Evolutionary conservation across 1,140 invertebrate genomes (phyloP).

Genomic region (Drosophila ananassae): DNA sequence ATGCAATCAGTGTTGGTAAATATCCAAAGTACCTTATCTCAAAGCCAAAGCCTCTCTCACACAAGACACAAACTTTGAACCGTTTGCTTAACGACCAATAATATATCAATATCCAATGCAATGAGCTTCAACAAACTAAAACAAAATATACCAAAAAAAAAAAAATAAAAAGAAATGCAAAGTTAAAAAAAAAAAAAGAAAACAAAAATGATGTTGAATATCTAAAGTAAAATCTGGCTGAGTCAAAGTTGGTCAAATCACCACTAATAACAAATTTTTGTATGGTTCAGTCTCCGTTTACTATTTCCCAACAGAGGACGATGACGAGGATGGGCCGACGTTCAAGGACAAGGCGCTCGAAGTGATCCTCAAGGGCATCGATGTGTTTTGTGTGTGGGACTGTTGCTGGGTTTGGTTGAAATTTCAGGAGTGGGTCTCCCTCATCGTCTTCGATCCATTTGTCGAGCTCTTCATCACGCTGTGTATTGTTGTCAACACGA

Average conservation of each 20-base stretch:
- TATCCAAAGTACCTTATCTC: conserved; percentile 8
- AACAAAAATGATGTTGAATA: conserved; percentile 17
- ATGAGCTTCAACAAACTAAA: conserved; percentile 62
- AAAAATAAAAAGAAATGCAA: conserved; percentile 10
- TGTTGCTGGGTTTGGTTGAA: conserved; percentile 96
- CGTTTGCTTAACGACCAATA: conserved; percentile 63
- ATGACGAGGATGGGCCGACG: conserved; percentile 94
- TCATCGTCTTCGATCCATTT: conserved; percentile 98
- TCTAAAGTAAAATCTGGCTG: conserved; percentile 85
- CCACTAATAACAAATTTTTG: conserved; percentile 87
- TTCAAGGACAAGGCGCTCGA: conserved; percentile 93
- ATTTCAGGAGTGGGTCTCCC: conserved; percentile 94
- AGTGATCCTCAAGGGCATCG: conserved; percentile 90
- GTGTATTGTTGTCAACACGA: conserved; percentile 98
- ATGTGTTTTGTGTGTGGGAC: conserved; percentile 98
- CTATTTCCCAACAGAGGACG: conserved; percentile 95
- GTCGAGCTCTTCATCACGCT: conserved; percentile 99
- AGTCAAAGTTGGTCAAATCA: conserved; percentile 86
- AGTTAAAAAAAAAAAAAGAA: conserved; percentile 17
- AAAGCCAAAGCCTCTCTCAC: conserved; percentile 50
- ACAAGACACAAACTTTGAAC: conserved; percentile 52
- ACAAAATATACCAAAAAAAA: conserved; percentile 9
- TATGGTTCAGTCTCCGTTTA: conserved; percentile 93
- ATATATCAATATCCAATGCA: conserved; percentile 76
- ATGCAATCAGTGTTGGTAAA: neutral